Base-by-base conservation (phyloP, 2,113 vertebrate genomes). In the Martes martes region DNA sequence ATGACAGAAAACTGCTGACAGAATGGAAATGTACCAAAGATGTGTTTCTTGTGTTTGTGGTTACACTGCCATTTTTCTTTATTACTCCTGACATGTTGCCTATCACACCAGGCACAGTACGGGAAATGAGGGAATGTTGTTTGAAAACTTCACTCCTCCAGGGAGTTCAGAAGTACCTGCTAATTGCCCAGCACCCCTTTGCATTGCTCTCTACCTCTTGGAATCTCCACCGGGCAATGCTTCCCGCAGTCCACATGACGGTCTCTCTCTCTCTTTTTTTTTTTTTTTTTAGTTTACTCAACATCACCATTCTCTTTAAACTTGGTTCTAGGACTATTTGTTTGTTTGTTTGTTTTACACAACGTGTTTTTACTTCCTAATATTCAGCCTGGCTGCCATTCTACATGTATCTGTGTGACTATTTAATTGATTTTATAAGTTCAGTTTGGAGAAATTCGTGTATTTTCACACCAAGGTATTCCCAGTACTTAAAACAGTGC, bases 1-100 rank as follows among this genome's bases (percentile, higher is more conserved):
- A 94, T 97, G 98, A 97, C 95, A 94, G 97, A 97, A 98, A 98
- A 96, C 95, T 96, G 97, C 98, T 98, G 98, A 98, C 97, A 91
- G 91, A 97, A 96, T 98, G 98, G 98, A 96, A 98, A 97, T 86
- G 93, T 96, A 96, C 95, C 95, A 31, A 93, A 95, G 89, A 94
- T 65, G 80, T 90, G 94, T 74, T 95, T 97, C 94, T 98, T 96
- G 97, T 88, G 16, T 96, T 95, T 95, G 97, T 97, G 74, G 97
- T 74, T 76, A 26, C 18, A n/a, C 13, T 86, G 92, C 88, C 96
- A 93, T 98, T 96, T 97, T 97, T 98, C 98, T 98, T 97, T 96
- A 98, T 98, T 97, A 97, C 94, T 78, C 39, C 96, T 87, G 98
- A 96, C 67, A 92, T 65, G 71, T 89, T 97, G 94, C 97, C 96